Evolutionary conservation across 2,888 invertebrate species (phyloP).

Genomic region (Lutraria lutraria): DNA sequence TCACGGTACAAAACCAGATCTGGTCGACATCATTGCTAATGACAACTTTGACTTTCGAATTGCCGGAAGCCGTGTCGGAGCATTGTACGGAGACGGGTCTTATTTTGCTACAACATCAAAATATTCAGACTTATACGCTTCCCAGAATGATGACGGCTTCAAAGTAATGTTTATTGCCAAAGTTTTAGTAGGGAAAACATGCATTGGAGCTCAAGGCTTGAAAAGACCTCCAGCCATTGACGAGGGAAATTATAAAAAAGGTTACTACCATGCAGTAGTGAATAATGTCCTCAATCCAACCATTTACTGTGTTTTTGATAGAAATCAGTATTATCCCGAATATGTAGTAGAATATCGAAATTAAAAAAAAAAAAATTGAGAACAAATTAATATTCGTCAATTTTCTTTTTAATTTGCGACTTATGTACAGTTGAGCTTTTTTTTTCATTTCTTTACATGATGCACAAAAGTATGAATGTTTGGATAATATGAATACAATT

Average conservation of each 20-base stretch:
- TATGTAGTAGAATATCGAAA: slow-evolving; percentile 69
- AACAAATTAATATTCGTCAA: too few relatives aligned
- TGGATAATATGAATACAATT: too few relatives aligned
- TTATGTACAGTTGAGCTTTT: too few relatives aligned
- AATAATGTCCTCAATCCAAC: slow-evolving; percentile 73
- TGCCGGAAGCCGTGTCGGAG: slow-evolving; percentile 69
- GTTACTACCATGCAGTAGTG: slow-evolving; percentile 76
- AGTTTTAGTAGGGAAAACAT: slow-evolving; percentile 58
- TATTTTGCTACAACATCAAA: slow-evolving; percentile 68
- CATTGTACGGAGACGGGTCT: slow-evolving; percentile 69
- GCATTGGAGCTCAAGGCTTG: slow-evolving; percentile 87
- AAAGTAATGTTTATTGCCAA: slow-evolving; percentile 71
- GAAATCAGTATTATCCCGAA: slow-evolving; percentile 80
- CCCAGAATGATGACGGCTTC: slow-evolving; percentile 41
- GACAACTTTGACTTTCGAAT: slow-evolving; percentile 77
- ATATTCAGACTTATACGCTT: slow-evolving; percentile 66
- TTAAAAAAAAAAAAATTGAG: too few relatives aligned
- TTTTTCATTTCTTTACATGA: too few relatives aligned
- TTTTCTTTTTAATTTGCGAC: too few relatives aligned
- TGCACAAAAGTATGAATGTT: too few relatives aligned
- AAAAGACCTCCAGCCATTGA: slow-evolving; percentile 66
- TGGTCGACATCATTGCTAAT: slow-evolving; percentile 67
- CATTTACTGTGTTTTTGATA: slow-evolving; percentile 79
- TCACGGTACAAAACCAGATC: slow-evolving; percentile 70
- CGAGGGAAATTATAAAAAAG: slow-evolving; percentile 55